phyloP scores from a whole-genome alignment of 2,888 invertebrate genomes.

The Clivina fossor region DNA sequence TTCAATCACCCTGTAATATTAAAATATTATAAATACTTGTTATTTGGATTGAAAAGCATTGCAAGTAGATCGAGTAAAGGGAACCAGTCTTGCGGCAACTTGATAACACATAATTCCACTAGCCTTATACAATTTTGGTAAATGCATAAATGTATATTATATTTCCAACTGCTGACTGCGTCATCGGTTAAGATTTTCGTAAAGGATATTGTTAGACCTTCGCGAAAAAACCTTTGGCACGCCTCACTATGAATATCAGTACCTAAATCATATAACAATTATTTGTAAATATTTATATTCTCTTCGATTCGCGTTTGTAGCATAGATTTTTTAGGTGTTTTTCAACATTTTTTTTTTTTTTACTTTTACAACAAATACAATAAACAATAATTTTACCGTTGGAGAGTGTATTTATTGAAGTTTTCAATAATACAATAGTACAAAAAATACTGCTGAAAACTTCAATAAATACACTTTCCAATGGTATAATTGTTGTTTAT shows the following conservation, averaged over 20 bases:
- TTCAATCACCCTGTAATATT: neutral
- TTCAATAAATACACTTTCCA: too few relatives aligned
- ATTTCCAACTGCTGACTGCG: constrained; percentile 97
- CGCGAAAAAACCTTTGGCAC: constrained; percentile 93
- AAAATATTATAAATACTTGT: constrained; percentile 71
- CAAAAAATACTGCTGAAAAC: too few relatives aligned
- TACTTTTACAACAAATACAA: too few relatives aligned
- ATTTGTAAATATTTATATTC: neutral
- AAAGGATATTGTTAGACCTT: constrained; percentile 91
- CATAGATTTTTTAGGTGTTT: too few relatives aligned
- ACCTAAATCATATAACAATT: constrained; percentile 56
- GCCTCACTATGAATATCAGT: constrained; percentile 85
- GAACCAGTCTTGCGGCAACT: constrained; percentile 87
- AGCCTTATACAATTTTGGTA: constrained; percentile 90
- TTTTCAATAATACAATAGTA: too few relatives aligned
- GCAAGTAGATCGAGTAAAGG: constrained; percentile 88
- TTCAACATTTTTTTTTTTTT: too few relatives aligned
- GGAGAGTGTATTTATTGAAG: too few relatives aligned
- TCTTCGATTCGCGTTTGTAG: too few relatives aligned
- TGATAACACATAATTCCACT: constrained; percentile 89
- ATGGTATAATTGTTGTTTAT: too few relatives aligned
- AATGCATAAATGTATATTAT: constrained; percentile 94
- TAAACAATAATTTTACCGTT: too few relatives aligned
- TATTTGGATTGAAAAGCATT: constrained; percentile 92
- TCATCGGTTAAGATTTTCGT: constrained; percentile 97